Conservation (phyloP, 2,113 vertebrate genomes). For the Sisor rabdophorus region DNA sequence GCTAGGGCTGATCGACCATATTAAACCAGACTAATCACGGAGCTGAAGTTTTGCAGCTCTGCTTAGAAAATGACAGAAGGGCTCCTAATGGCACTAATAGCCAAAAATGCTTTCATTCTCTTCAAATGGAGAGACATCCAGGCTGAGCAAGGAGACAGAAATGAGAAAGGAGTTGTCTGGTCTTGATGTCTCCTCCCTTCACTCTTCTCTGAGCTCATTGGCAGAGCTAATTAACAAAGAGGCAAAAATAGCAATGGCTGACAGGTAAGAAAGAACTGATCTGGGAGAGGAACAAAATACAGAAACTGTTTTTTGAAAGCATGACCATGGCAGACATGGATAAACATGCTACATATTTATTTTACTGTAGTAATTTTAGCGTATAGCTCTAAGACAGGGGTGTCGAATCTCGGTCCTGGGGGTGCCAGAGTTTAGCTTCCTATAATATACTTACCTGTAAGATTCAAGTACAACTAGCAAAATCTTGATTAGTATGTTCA, state of each 20-base stretch:
- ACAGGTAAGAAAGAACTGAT: conserved; percentile 11
- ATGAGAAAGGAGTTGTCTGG: background rate
- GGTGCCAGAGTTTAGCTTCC: too few species aligned
- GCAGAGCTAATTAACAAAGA: conserved; percentile 55
- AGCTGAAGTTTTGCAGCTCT: conserved; percentile 8
- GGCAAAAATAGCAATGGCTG: conserved; percentile 45
- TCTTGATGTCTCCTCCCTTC: conserved; percentile 21
- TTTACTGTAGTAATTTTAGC: background rate
- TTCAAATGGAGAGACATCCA: conserved; percentile 9
- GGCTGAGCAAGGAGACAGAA: background rate
- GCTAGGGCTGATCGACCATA: conserved; percentile 26
- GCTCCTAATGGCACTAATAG: conserved; percentile 31
- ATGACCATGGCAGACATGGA: background rate
- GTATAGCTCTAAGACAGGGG: too few species aligned
- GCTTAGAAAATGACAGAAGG: conserved; percentile 31
- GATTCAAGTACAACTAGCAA: too few species aligned
- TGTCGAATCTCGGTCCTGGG: too few species aligned
- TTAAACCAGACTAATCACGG: conserved; percentile 33
- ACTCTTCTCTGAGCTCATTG: conserved; percentile 56
- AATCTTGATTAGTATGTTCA: too few species aligned
- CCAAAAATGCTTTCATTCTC: background rate
- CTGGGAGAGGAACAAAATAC: conserved; percentile 10
- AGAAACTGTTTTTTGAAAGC: background rate
- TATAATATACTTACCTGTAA: too few species aligned
- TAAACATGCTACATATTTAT: too few species aligned